Conservation (phyloP, 2,797 vertebrate genomes). For the Rhinatrema bivittatum region DNA sequence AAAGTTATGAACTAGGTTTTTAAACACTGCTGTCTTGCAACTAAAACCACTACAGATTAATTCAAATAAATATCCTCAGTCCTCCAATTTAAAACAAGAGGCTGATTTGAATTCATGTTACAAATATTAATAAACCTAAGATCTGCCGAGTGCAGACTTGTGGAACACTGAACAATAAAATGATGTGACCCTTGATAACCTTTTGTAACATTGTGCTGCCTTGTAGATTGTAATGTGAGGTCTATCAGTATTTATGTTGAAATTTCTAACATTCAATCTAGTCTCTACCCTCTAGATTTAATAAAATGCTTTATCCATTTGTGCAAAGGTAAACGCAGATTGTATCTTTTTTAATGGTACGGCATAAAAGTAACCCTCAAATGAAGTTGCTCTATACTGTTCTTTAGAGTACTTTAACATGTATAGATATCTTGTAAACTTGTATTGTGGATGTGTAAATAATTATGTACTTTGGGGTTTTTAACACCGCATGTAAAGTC, state of each 20-base stretch:
- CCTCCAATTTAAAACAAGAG: slow-evolving; percentile 36
- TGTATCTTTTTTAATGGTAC: slow-evolving; percentile 86
- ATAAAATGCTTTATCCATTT: slow-evolving; percentile 76
- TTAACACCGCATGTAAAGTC: slow-evolving; percentile 99
- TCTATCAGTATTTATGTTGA: slow-evolving; percentile 83
- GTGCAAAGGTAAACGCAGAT: slow-evolving; percentile 83
- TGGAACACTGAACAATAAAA: slow-evolving; percentile 56
- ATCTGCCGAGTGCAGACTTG: slow-evolving; percentile 50
- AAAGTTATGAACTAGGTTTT: slow-evolving; percentile 46
- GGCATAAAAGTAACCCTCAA: slow-evolving; percentile 80
- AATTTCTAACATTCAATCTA: slow-evolving; percentile 81
- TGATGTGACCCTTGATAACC: slow-evolving; percentile 66
- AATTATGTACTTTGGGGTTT: slow-evolving; percentile 88
- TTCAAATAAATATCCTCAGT: slow-evolving; percentile 42
- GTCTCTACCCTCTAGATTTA: slow-evolving; percentile 85
- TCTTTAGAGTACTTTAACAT: slow-evolving; percentile 91
- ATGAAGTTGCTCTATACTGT: slow-evolving; percentile 80
- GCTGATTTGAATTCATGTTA: slow-evolving; percentile 55
- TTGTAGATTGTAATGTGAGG: slow-evolving; percentile 94
- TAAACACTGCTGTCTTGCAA: slow-evolving; percentile 47
- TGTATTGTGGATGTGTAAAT: slow-evolving; percentile 99
- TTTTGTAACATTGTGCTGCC: slow-evolving; percentile 86
- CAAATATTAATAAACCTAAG: slow-evolving; percentile 58
- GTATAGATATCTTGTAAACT: slow-evolving; percentile 97
- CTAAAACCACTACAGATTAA: slow-evolving; percentile 59